A percentile compares a stretch with the other conserved stretches of the same genome.
Conservation (phyloP, 2,797 vertebrate genomes). For the Acanthiza pusilla region DNA sequence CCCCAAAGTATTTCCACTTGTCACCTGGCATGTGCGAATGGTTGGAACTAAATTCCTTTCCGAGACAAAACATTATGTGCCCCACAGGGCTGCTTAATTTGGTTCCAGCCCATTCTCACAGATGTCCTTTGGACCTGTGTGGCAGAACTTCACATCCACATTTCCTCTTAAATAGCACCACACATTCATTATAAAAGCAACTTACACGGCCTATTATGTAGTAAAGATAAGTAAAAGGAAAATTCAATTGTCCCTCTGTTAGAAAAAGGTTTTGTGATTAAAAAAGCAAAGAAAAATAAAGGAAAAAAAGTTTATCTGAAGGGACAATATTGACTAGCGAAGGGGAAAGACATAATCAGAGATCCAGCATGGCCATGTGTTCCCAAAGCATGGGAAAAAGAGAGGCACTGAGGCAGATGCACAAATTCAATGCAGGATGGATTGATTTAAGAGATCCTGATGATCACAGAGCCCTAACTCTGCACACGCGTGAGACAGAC, state of each 20-base stretch:
- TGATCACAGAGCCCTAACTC: not conserved
- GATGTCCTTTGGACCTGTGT: not conserved
- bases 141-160: not conserved
- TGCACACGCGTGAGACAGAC: not conserved
- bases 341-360: not conserved
- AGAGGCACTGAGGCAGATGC: slow-evolving; percentile 31
- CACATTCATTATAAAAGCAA: not conserved
- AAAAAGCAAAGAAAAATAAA: not conserved
- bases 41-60: not conserved
- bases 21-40: not conserved
- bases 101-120: not conserved
- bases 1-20: not conserved
- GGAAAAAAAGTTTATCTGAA: not conserved
- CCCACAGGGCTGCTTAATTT: not conserved
- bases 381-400: not conserved
- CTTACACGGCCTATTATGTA: not conserved
- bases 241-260: not conserved
- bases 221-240: not conserved
- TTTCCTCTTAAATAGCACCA: not conserved
- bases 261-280: not conserved
- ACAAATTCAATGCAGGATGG: slow-evolving; percentile 23
- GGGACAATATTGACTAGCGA: not conserved
- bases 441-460: slow-evolving; percentile 14
- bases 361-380: not conserved
- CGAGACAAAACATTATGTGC: not conserved